Evolutionary conservation across 2,888 invertebrate genomes (phyloP), one percentile per base, ranked within the genome.

Genomic region (Schizotus pectinicornis): DNA sequence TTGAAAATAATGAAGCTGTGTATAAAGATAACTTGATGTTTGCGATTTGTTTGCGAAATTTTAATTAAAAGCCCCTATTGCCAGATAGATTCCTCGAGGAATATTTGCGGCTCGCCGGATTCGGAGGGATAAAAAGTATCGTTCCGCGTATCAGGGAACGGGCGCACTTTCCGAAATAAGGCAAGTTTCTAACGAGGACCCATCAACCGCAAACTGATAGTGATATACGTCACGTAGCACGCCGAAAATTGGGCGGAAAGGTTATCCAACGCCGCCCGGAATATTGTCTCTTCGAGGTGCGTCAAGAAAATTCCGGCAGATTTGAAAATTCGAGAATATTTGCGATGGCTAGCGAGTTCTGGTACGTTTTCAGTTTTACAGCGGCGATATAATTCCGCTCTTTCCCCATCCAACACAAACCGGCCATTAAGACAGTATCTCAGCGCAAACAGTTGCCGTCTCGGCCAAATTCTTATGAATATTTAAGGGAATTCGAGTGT

Each of bases 1-100:
- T 11, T n/a, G 37, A 30, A n/a, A 46, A 12, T 49, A 39, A 39
- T 32, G 33, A 49, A 49, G 14, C 8, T 47, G 5, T 22, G 33
- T 50, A 41, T n/a, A n/a, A n/a, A 50, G 34, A 38, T 39, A 32
- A 13, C 13, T 49, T 32, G 38, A 50, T 50, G 22, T 32, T 49
- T 32, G 14, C 22, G 30, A 49, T 49, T 33, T 49, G 49, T 32
- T 41, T 22, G 22, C 7, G n/a, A 42, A 33, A 50, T 34, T 50
- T 41, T 50, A 50, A 50, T 50, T 41, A 50, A 34, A 50, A n/a
- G 22, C 22, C 22, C 22, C 22, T 22, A 22, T 22, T 22, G 22
- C 22, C n/a, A 22, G 22, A 22, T 22, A 22, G 22, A 22, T 22
- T 22, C 22, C 22, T 3, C 22, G 5, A 22, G 22, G 5, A 22